Evolutionary conservation across 2,888 invertebrate species (phyloP).

Genomic region (Brachyopa scutellaris): DNA sequence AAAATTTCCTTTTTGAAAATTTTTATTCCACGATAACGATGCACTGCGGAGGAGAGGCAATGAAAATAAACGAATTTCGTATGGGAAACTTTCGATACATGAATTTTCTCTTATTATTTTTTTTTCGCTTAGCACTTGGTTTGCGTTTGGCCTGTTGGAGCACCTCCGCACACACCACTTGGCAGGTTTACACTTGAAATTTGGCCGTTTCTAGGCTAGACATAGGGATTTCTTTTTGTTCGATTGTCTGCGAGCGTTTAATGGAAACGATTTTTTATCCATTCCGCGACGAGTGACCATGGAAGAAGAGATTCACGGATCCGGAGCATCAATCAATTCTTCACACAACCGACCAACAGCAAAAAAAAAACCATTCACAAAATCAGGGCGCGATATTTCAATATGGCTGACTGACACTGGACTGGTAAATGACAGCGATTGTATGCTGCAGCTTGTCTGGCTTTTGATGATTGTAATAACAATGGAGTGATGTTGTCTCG

Average conservation of each 20-base stretch:
- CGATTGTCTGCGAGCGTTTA: constrained; percentile 38
- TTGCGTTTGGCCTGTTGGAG: constrained; percentile 51
- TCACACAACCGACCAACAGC: constrained; percentile 53
- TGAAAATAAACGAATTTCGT: constrained; percentile 44
- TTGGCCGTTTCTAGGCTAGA: constrained; percentile 40
- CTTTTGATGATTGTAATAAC: constrained; percentile 54
- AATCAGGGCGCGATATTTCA: constrained; percentile 72
- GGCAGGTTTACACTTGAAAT: constrained; percentile 37
- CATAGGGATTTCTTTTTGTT: constrained; percentile 13
- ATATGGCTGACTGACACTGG: constrained; percentile 66
- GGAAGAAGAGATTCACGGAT: constrained; percentile 30
- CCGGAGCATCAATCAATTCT: constrained; percentile 59
- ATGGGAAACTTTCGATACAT: constrained; percentile 62
- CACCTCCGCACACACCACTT: constrained; percentile 38
- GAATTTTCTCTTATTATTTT: constrained; percentile 24
- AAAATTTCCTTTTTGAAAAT: constrained; percentile 26
- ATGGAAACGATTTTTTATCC: constrained; percentile 49
- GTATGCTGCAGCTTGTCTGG: constrained; percentile 41
- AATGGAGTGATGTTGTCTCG: constrained; percentile 25
- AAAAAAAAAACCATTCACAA: constrained; percentile 62
- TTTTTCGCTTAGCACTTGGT: constrained; percentile 29
- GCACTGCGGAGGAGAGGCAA: constrained; percentile 28
- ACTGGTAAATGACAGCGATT: constrained; percentile 53
- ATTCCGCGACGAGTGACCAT: constrained; percentile 53
- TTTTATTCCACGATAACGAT: constrained; percentile 8